Evolutionary conservation across 2,888 invertebrate species (phyloP), one percentile per base, ranked within the genome.

Genomic region (Melieria crassipennis): DNA sequence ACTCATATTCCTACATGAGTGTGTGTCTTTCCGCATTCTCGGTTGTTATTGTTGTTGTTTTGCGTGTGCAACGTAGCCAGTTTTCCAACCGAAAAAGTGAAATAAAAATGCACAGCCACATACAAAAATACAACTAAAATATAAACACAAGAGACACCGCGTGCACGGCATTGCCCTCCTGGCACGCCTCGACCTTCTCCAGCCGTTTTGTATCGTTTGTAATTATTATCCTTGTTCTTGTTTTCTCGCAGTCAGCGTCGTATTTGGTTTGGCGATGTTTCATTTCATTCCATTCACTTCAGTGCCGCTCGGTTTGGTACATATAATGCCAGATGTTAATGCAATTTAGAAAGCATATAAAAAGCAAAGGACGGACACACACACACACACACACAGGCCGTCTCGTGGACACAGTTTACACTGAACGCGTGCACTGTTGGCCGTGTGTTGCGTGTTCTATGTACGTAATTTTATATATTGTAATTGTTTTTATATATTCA

Each of bases 251-350:
- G 55, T 43, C n/a, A 45, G n/a, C 30, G 46, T n/a, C 45, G n/a
- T 61, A 47, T 43, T 11, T 52, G n/a, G 7, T 48, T 62, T 48
- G 11, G 16, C 13, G 42, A 47, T 65, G 11, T 11, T 16, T 47
- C 47, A 13, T 13, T 55, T 43, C 45, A 55, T n/a, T 58, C 56
- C 42, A 1, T 7, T 65, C 10, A 46, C 2, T 47, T 43, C 7
- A 9, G 58, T 16, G 58, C n/a, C 57, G 42, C 42, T 48, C n/a
- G 30, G 55, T 57, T 55, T 46, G 48, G 63, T 63, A 48, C 46
- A 63, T 46, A 46, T 57, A 42, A 55, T 57, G 63, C 65, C 70
- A 70, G 70, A 65, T 70, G 65, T 70, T 65, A 43, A 16, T 63
- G 62, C 47, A 55, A 63, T 63, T 47, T 56, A 62, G 10, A 50